Base-by-base conservation (phyloP, 2,888 invertebrate genomes). In the Coelinius sp. region DNA sequence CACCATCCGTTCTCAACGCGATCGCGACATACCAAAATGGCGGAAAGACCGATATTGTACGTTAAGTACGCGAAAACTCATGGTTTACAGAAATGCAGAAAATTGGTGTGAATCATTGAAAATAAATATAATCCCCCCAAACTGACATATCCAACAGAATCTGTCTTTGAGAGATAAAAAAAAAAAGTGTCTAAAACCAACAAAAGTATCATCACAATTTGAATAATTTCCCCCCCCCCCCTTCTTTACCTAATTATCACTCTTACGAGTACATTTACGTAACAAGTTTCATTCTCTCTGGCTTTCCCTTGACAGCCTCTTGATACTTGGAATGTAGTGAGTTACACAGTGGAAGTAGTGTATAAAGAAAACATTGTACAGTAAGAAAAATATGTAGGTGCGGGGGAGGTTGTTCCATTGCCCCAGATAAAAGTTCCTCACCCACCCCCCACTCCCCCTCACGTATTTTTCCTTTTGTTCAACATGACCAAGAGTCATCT, bases 381-480 rank as follows among this genome's bases (percentile, higher is more conserved):
- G 67, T 35, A 59, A 10, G 56, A 27, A 59, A 25, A 46, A 69
- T 14, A 27, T 44, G 66, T 70, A 63, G 46, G 27, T 25, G 70
- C 66, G 70, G 68, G 71, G 76, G 77, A 74, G 79, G 76, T 74
- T 78, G 83, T 78, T 80, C 83, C 79, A 82, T 83, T 83, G 83
- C 77, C 82, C 83, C 78, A 83, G 82, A 83, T 83, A 82, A 80
- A 75, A 77, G 75, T 69, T 71, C 70, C 63, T 68, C 68, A 71
- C 25, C 67, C 31, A 31, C 56, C 44, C 52, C n/a, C 68, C 73
- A 35, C 66, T 20, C 31, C 62, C 46, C 53, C n/a, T 44, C 46
- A 10, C 27, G 49, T 8, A 59, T 27, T 31, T 44, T 41, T 56
- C 35, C 62, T 53, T 66, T 22, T 63, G 25, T 20, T 25, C 17